Base-by-base conservation (phyloP, 2,797 vertebrate genomes). In the Pipistrellus nathusii region DNA sequence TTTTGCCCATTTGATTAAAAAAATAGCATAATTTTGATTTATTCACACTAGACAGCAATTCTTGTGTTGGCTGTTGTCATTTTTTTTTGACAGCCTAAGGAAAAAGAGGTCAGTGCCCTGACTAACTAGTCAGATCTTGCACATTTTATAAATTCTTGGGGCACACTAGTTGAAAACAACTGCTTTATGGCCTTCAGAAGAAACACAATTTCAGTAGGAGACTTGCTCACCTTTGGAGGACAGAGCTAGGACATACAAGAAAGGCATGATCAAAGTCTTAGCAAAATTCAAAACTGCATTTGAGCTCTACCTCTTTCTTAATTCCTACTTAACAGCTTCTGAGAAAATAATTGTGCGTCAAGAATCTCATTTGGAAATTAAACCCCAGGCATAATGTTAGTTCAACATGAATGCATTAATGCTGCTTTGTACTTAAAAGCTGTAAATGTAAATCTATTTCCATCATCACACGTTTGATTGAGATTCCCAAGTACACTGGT, bases 311-410 rank as follows among this genome's bases (percentile, higher is more conserved):
- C n/a, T 95, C 53, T 81, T 92, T 51, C 88, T 94, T 96, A 95
- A 91, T 95, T 96, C 94, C 78, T 96, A 94, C 59, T 97, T 94
- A 97, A 90, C 88, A 93, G 85, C 91, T 94, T 80, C 93, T 97
- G 94, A 86, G 85, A 4, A 91, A 97, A 85, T 87, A 93, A 68
- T 94, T 88, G 90, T 80, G 88, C 92, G 86, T 80, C 27, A 96
- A 96, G 96, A 96, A 93, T 81, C 75, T 94, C 71, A 90, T 77
- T 93, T 95, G 20, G 87, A 98, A 97, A 98, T 97, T 93, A 96
- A 97, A 97, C 85, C 94, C 87, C 62, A 92, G 96, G 97, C 93
- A 96, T 96, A 94, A 80, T 83, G 93, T 85, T 44, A 97, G 75
- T 93, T 97, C 85, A 53, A 94, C 88, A 62, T 23, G 94, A 96